Evolutionary conservation across 1,140 invertebrate species (phyloP).

Genomic region (Papilio polyxenes): DNA sequence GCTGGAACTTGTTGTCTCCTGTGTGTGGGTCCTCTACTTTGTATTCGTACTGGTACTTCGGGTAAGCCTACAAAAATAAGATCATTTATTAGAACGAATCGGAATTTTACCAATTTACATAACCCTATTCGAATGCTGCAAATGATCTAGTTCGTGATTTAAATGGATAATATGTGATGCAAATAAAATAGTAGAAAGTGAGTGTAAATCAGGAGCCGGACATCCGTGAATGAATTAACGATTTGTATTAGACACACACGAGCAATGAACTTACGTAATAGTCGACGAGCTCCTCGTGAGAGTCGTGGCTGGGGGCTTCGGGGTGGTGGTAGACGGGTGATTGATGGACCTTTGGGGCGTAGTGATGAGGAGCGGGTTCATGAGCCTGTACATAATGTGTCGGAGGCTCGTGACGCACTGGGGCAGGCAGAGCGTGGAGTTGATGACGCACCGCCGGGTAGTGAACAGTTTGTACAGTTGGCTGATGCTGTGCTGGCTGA

Average conservation of each 20-base stretch:
- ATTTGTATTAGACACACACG: slow-evolving; percentile 51
- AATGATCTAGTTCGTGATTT: slow-evolving; percentile 56
- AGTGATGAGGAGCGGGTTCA: slow-evolving; percentile 41
- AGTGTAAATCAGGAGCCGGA: slow-evolving; percentile 56
- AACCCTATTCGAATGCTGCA: slow-evolving; percentile 49
- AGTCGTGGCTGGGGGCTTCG: slow-evolving; percentile 52
- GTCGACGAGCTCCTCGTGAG: slow-evolving; percentile 71
- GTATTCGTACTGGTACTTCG: slow-evolving; percentile 83
- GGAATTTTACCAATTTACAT: slow-evolving; percentile 48
- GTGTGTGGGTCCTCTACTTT: slow-evolving; percentile 83
- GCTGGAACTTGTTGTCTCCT: slow-evolving; percentile 83
- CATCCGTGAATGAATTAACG: slow-evolving; percentile 54
- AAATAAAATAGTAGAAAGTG: slow-evolving; percentile 73
- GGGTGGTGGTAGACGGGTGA: slow-evolving; percentile 55
- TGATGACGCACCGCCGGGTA: slow-evolving; percentile 52
- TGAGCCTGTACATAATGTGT: slow-evolving; percentile 46
- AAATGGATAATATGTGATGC: slow-evolving; percentile 59
- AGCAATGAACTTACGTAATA: slow-evolving; percentile 71
- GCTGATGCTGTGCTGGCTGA: slow-evolving; percentile 46
- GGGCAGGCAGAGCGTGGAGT: slow-evolving; percentile 37
- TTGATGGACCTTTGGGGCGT: slow-evolving; percentile 52
- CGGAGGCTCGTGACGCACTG: slow-evolving; percentile 44
- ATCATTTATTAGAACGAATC: slow-evolving; percentile 37
- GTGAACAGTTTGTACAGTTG: slow-evolving; percentile 54
- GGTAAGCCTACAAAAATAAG: slow-evolving; percentile 78